phyloP scores from a whole-genome alignment of 2,113 vertebrate genomes.

The Ceyx cyanopectus region DNA sequence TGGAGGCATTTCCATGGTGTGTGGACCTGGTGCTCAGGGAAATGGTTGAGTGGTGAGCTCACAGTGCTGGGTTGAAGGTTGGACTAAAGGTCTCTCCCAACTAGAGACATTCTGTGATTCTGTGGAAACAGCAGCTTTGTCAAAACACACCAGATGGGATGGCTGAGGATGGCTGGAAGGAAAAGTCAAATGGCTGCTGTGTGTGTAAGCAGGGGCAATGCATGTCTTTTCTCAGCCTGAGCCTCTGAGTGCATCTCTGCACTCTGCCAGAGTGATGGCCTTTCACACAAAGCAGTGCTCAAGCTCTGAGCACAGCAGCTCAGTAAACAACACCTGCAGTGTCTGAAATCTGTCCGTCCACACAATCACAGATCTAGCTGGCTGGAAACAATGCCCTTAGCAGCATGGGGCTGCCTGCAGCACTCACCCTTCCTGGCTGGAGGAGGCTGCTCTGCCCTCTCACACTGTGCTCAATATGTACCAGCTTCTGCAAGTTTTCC shows the following conservation, averaged over 20 bases:
- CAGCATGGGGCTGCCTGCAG: constrained; percentile 1
- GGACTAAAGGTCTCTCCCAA: no score
- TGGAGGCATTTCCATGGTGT: no score
- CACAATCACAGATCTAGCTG: not conserved
- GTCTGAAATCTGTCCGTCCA: constrained; percentile 24
- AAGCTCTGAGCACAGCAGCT: not conserved
- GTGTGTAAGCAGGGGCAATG: not conserved
- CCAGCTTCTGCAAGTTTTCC: constrained; percentile 96
- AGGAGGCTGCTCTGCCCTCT: constrained; percentile 88
- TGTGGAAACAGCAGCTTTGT: not conserved
- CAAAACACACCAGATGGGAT: not conserved
- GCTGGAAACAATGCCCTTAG: constrained; percentile 75
- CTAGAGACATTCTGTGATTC: no score
- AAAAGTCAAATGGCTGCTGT: not conserved
- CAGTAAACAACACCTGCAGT: constrained; percentile 45
- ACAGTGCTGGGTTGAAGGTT: no score
- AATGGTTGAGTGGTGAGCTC: no score
- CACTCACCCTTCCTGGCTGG: constrained; percentile 94
- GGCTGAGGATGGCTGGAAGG: not conserved
- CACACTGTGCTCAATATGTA: constrained; percentile 94
- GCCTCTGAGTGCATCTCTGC: not conserved
- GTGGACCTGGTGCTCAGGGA: no score
- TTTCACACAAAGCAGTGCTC: not conserved
- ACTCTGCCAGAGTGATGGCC: not conserved
- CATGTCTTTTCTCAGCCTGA: not conserved